Evolutionary conservation across 2,888 invertebrate species (phyloP).

Genomic region (Pterobdella sp.): DNA sequence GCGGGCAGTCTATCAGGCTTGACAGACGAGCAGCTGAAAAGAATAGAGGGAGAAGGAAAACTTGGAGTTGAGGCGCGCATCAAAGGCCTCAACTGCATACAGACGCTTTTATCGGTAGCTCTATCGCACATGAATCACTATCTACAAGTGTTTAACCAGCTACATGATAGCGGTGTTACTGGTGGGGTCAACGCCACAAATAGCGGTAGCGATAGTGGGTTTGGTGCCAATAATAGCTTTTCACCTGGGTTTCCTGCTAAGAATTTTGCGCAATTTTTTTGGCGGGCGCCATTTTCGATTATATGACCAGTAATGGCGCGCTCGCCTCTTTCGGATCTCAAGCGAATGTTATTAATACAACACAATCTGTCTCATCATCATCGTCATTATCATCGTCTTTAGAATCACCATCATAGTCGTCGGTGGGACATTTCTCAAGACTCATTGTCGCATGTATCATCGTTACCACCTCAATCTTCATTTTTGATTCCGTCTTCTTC

Average conservation of each 20-base stretch:
- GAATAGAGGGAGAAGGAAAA: constrained; percentile 81
- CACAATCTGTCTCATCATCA: no score
- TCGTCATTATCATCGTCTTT: neutral
- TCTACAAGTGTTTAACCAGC: constrained; percentile 7
- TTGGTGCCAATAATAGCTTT: neutral
- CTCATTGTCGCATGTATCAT: no score
- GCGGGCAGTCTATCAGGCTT: constrained; percentile 60
- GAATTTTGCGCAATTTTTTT: no score
- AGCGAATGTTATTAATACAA: neutral
- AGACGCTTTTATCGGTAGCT: constrained; percentile 83
- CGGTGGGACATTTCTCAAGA: neutral
- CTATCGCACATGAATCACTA: constrained; percentile 86
- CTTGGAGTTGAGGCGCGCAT: constrained; percentile 82
- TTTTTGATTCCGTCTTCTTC: neutral
- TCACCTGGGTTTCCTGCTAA: no score
- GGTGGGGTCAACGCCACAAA: neutral
- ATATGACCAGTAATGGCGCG: neutral
- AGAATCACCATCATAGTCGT: neutral
- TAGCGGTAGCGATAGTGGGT: neutral
- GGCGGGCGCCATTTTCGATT: no score
- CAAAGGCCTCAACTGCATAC: constrained; percentile 72
- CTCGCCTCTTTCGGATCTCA: neutral
- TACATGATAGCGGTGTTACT: neutral
- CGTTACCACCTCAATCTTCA: neutral
- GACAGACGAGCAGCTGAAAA: constrained; percentile 71